Conservation (phyloP, 2,113 vertebrate species). For the Poeciliopsis occidentalis region DNA sequence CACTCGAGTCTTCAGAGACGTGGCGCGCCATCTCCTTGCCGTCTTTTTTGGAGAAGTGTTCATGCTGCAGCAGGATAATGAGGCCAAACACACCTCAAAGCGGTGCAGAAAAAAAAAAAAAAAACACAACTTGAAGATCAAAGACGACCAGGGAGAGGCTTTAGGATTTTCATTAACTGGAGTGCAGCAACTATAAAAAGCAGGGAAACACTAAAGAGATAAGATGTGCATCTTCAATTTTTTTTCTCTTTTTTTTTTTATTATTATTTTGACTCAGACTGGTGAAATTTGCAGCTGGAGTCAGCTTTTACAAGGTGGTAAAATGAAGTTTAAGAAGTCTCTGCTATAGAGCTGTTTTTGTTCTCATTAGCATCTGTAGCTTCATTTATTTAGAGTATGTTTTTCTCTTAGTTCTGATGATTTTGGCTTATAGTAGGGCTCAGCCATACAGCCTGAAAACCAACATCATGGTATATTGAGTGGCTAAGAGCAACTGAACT, state of each 20-base stretch:
- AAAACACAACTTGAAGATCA: background rate
- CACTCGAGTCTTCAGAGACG: constrained; percentile 2
- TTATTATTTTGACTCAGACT: background rate
- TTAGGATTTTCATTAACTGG: constrained; percentile 12
- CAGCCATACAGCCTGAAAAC: no score
- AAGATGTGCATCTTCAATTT: background rate
- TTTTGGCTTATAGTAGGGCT: no score
- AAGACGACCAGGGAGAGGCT: constrained; percentile 7
- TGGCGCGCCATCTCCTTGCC: background rate
- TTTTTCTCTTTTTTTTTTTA: background rate
- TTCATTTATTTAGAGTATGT: no score
- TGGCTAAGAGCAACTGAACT: no score
- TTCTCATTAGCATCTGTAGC: no score
- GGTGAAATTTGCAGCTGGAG: background rate
- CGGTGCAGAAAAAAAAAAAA: background rate
- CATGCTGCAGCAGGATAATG: constrained; percentile 9
- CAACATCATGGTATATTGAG: no score
- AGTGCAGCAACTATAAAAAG: constrained; percentile 8
- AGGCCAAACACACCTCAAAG: constrained; percentile 8
- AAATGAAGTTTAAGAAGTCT: background rate
- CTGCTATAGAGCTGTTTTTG: no score
- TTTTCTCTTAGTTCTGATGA: no score
- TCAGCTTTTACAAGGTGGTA: background rate
- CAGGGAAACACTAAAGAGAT: constrained; percentile 10
- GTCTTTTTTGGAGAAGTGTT: constrained; percentile 12